A percentile compares a stretch with the other conserved stretches of the same genome.
Conservation (phyloP, 2,113 vertebrate species). For the Condylura cristata region DNA sequence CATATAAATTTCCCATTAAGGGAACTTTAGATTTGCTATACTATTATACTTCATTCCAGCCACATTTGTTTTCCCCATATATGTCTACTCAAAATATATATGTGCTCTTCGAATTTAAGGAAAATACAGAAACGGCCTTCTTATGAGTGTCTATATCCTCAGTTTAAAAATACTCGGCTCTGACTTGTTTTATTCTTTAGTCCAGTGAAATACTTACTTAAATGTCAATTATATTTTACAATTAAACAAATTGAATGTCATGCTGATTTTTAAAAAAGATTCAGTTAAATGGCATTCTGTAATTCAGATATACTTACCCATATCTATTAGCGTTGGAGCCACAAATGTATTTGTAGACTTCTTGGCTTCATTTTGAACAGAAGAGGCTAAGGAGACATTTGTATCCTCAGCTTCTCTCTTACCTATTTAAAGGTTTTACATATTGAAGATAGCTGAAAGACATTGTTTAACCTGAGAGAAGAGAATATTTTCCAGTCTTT, state of each 20-base stretch:
- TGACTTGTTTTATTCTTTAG: conserved; percentile 13
- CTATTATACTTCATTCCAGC: not conserved
- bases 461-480: not conserved
- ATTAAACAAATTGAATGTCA: not conserved
- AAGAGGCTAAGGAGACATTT: not conserved
- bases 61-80: not conserved
- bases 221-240: not conserved
- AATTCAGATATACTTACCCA: not conserved
- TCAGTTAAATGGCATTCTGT: not conserved
- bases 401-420: conserved; percentile 22
- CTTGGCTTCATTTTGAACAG: not conserved
- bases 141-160: not conserved
- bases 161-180: conserved; percentile 8
- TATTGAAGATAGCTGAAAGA: conserved; percentile 27
- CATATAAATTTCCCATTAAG: not conserved
- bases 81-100: conserved; percentile 19
- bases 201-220: conserved; percentile 25
- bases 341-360: not conserved
- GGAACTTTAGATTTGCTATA: conserved; percentile 24
- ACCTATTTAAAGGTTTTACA: not conserved
- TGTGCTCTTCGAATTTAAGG: conserved; percentile 3
- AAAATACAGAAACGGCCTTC: not conserved
- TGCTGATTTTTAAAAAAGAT: conserved; percentile 2
- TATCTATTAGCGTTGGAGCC: not conserved
- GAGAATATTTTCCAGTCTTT: not conserved